Evolutionary conservation across 2,888 invertebrate species (phyloP), one percentile per base, ranked within the genome.

Genomic region (Anaspis maculata): DNA sequence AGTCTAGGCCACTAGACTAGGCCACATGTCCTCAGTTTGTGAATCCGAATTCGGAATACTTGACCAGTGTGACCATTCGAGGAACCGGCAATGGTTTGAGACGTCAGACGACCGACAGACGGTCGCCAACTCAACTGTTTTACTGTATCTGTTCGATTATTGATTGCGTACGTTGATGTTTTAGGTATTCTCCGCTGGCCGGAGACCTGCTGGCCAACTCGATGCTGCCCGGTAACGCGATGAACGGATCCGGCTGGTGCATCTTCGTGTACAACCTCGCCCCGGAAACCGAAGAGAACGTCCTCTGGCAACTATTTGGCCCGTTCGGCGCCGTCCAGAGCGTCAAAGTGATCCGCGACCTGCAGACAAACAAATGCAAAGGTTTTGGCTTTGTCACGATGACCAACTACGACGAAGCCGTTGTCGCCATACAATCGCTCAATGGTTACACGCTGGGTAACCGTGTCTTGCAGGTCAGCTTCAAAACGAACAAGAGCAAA

Each of bases 311-410:
- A 73, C 74, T 91, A 54, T 96, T 96, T 70, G 95, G 94, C 46
- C 95, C 95, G 27, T 96, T 95, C 62, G 95, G 95, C 56, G 94
- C 94, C 56, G 94, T 96, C 60, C 90, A 94, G 71, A 89, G 87
- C 71, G 94, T 95, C 52, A 95, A 95, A 74, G 92, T 95, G 55
- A 90, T 94, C 63, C 82, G 91, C 59, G 94, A 95, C 74, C 79
- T 89, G 56, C 54, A 54, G 38, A 92, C 92, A 49, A 91, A 91
- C 73, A 95, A 95, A 69, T 95, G 95, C 74, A 95, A 94, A 74
- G 96, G 96, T 45, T 96, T 94, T 69, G 96, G 94, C 51, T 95
- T 95, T 68, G 94, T 96, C 52, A 94, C 94, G 47, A 96, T 96
- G 95, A 92, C 92, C 64, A 92, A 94, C 69, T 95, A 96, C 64